These are phyloP conservation scores for Otus sunia DNA, from an alignment of 2,113 vertebrate genomes.

Conservation along the genomic window DNA sequence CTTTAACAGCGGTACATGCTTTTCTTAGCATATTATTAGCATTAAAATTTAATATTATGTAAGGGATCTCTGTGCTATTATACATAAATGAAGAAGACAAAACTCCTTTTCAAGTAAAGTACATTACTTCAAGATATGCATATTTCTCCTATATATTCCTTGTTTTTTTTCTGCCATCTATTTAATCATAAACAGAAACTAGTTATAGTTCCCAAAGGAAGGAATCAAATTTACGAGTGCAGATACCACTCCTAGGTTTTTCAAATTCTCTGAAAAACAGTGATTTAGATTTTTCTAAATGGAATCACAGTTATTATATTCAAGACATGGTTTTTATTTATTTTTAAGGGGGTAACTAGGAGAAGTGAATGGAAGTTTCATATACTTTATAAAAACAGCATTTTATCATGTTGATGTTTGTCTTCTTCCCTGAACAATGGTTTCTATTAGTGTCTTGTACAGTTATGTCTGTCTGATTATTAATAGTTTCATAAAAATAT, in stretches of 20 bases:
- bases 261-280: background rate
- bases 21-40: background rate
- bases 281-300: slow-evolving; percentile 2
- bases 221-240: background rate
- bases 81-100: background rate
- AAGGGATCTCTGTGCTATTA: background rate
- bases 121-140: background rate
- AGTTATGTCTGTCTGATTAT: slow-evolving; percentile 5
- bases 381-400: background rate
- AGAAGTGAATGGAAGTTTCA: background rate
- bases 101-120: background rate
- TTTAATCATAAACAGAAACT: background rate
- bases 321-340: background rate
- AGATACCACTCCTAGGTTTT: background rate
- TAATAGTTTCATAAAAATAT: background rate
- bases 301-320: background rate
- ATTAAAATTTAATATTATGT: background rate
- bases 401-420: background rate
- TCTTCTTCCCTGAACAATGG: background rate
- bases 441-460: background rate
- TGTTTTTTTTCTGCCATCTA: background rate
- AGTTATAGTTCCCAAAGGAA: background rate
- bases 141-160: background rate
- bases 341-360: background rate
- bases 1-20: background rate